phyloP scores from a whole-genome alignment of 2,888 invertebrate species.

The Caenorhabditis virilis region DNA sequence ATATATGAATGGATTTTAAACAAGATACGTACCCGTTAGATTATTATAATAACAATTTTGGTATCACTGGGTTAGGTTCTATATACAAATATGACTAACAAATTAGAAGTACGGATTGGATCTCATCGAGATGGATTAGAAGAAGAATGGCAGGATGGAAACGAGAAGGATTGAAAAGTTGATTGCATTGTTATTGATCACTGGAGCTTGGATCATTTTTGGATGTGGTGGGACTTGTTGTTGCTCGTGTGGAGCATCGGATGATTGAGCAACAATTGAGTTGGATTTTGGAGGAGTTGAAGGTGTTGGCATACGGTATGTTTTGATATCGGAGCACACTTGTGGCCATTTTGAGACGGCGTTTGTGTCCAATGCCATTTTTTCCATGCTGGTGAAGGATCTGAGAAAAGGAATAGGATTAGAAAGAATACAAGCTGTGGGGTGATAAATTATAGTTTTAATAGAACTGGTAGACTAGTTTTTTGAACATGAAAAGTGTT shows the following conservation, averaged over 20 bases:
- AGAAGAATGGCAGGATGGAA: constrained; percentile 8
- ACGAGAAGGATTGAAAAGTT: constrained; percentile 9
- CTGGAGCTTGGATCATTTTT: constrained; percentile 24
- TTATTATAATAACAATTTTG: too few relatives aligned
- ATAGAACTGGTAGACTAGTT: too few relatives aligned
- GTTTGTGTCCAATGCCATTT: constrained; percentile 64
- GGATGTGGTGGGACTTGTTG: constrained; percentile 7
- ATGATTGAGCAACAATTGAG: constrained; percentile 37
- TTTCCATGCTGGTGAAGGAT: constrained; percentile 62
- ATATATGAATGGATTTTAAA: constrained; percentile 10
- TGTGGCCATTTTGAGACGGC: constrained; percentile 65
- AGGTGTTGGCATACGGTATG: constrained; percentile 58
- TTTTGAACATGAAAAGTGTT: background rate
- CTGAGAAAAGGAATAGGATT: constrained; percentile 5
- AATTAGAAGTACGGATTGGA: constrained; percentile 5
- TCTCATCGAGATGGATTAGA: constrained; percentile 5
- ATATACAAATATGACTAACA: too few relatives aligned
- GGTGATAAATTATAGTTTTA: too few relatives aligned
- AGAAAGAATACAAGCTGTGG: too few relatives aligned
- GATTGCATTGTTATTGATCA: constrained; percentile 9
- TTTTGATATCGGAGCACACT: constrained; percentile 63
- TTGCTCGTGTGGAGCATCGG: constrained; percentile 6
- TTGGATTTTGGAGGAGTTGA: constrained; percentile 30
- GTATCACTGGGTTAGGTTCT: too few relatives aligned
- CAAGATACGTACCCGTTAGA: too few relatives aligned